Percentiles rank a stretch among this genome's conserved stretches.
Conservation (phyloP, 2,888 invertebrate species). For the Mimas tiliae region DNA sequence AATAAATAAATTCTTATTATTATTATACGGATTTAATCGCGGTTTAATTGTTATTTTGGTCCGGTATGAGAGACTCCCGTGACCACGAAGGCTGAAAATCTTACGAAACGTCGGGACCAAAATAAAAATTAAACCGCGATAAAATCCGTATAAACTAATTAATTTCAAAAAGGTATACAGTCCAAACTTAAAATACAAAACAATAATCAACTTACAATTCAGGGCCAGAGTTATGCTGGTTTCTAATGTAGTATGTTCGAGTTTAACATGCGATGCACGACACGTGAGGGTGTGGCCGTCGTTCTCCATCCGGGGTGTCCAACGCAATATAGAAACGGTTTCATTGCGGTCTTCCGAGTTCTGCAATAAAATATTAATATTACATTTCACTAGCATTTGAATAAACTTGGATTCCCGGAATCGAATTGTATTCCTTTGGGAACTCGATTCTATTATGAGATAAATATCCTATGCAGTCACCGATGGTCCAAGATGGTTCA, state of each 20-base stretch:
- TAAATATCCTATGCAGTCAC: constrained; percentile 21
- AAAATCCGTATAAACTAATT: too few relatives aligned
- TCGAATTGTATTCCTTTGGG: constrained; percentile 16
- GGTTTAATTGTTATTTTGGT: too few relatives aligned
- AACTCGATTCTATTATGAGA: constrained; percentile 19
- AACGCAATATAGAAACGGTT: constrained; percentile 90
- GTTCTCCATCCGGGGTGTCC: constrained; percentile 91
- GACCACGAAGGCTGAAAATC: too few relatives aligned
- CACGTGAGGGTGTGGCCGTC: constrained; percentile 92
- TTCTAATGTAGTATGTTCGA: constrained; percentile 90
- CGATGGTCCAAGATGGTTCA: not conserved
- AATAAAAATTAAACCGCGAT: too few relatives aligned
- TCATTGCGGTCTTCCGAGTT: constrained; percentile 92
- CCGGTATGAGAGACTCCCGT: too few relatives aligned
- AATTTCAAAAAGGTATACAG: too few relatives aligned
- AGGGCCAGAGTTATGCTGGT: constrained; percentile 93
- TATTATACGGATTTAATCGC: too few relatives aligned
- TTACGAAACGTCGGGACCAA: too few relatives aligned
- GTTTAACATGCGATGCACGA: constrained; percentile 90
- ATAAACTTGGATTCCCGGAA: constrained; percentile 22
- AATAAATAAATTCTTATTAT: too few relatives aligned
- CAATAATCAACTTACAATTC: constrained; percentile 88
- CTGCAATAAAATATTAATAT: constrained; percentile 68
- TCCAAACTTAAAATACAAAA: too few relatives aligned
- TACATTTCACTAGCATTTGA: constrained; percentile 18